Conservation (phyloP, 2,888 invertebrate species). For the Tetranychus truncatus region DNA sequence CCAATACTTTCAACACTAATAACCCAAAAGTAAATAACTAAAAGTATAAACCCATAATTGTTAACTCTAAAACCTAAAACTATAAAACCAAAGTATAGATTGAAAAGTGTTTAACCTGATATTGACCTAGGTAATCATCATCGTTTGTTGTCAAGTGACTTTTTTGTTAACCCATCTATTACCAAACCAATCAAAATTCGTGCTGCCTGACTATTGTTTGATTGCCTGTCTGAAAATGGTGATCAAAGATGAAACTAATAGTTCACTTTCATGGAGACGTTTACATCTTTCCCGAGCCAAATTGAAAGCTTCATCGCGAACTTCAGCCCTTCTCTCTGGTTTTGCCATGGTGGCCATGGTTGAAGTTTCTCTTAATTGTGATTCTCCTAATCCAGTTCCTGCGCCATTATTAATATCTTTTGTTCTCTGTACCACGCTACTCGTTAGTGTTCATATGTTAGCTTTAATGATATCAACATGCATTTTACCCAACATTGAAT, state of each 20-base stretch:
- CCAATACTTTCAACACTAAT: too few relatives aligned
- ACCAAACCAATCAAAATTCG: too few relatives aligned
- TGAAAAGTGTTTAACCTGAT: too few relatives aligned
- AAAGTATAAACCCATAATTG: too few relatives aligned
- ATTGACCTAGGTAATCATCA: too few relatives aligned
- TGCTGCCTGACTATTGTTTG: too few relatives aligned
- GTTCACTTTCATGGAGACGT: conserved; percentile 9
- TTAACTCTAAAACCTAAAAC: too few relatives aligned
- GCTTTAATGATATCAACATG: conserved; percentile 93
- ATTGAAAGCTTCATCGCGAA: conserved; percentile 79
- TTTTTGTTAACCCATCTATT: too few relatives aligned
- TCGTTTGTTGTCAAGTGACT: too few relatives aligned
- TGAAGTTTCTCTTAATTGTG: neutral
- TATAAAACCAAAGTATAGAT: too few relatives aligned
- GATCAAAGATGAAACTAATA: neutral
- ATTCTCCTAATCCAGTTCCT: conserved; percentile 38
- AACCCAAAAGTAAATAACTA: too few relatives aligned
- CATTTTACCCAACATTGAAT: conserved; percentile 78
- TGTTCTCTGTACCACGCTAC: conserved; percentile 69
- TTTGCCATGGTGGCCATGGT: conserved; percentile 49
- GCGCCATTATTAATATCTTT: conserved; percentile 70
- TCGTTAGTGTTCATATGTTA: conserved; percentile 80
- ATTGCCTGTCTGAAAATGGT: too few relatives aligned
- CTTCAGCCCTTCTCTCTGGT: conserved; percentile 75
- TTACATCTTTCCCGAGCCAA: conserved; percentile 61